phyloP scores from a whole-genome alignment of 2,113 vertebrate genomes.

The Ascaphus truei region DNA sequence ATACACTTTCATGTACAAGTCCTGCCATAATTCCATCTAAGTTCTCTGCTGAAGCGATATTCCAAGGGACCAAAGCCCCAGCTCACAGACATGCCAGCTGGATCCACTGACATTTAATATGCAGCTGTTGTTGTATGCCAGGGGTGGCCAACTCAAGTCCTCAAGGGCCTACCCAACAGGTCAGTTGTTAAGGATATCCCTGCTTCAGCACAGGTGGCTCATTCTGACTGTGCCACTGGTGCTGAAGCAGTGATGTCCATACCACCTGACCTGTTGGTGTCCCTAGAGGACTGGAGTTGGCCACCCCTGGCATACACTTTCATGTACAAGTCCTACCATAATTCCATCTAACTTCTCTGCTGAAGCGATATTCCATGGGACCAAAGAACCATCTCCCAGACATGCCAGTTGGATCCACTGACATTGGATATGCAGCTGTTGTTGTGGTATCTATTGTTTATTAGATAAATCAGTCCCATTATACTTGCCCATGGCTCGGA shows the following conservation, averaged over 20 bases:
- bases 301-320: not conserved
- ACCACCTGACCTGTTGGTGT: no score
- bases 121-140: constrained; percentile 8
- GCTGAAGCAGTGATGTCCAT: no score
- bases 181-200: no score
- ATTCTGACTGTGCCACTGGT: no score
- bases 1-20: not conserved
- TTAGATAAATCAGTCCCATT: constrained; percentile 5
- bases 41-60: not conserved
- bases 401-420: constrained; percentile 1
- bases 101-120: not conserved
- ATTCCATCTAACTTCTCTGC: not conserved
- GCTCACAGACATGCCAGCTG: constrained; percentile 7
- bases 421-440: constrained; percentile 7
- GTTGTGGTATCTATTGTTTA: not conserved
- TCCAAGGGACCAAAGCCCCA: not conserved
- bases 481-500: not conserved
- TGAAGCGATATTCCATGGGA: not conserved
- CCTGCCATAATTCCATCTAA: not conserved
- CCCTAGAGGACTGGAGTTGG: no score
- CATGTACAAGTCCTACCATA: constrained; percentile 5
- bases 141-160: no score
- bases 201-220: no score
- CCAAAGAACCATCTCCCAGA: not conserved
- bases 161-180: no score